Percentiles rank a stretch among this genome's conserved stretches.
phyloP scores from a whole-genome alignment of 2,797 vertebrate species.

The Scolopax rusticola region DNA sequence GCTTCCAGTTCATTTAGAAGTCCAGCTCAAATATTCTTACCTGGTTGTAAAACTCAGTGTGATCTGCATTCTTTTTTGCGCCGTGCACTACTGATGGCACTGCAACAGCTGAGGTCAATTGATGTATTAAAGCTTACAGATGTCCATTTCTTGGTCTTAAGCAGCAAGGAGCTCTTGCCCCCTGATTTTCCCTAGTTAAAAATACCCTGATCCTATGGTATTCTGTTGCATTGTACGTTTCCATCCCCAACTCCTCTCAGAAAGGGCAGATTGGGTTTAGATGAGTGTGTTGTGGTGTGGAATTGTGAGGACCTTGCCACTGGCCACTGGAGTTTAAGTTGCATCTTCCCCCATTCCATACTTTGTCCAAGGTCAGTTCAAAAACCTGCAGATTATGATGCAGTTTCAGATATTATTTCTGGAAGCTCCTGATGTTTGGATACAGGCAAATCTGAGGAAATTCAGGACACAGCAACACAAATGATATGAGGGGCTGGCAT shows the following conservation, averaged over 20 bases:
- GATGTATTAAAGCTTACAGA: not conserved
- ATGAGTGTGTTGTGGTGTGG: fast-evolving
- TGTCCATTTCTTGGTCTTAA: not conserved
- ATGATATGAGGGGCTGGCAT: not conserved
- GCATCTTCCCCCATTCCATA: not conserved
- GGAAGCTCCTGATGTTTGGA: not conserved
- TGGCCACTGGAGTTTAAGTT: not conserved
- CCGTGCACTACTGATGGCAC: not conserved
- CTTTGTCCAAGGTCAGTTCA: not conserved
- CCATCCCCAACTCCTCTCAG: not conserved
- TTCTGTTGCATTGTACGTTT: not conserved
- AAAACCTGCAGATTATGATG: not conserved
- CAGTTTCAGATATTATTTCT: not conserved
- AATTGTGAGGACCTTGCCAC: not conserved
- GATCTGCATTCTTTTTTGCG: not conserved
- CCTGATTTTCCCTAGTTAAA: not conserved
- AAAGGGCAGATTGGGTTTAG: not conserved
- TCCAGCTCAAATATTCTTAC: not conserved
- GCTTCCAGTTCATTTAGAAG: not conserved
- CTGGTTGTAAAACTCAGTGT: not conserved
- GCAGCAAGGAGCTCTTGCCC: not conserved
- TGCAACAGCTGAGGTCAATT: not conserved
- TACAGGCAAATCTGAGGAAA: not conserved
- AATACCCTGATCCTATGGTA: not conserved
- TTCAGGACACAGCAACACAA: not conserved